phyloP scores from a whole-genome alignment of 1,140 invertebrate species.

The Brachionus rubens region DNA sequence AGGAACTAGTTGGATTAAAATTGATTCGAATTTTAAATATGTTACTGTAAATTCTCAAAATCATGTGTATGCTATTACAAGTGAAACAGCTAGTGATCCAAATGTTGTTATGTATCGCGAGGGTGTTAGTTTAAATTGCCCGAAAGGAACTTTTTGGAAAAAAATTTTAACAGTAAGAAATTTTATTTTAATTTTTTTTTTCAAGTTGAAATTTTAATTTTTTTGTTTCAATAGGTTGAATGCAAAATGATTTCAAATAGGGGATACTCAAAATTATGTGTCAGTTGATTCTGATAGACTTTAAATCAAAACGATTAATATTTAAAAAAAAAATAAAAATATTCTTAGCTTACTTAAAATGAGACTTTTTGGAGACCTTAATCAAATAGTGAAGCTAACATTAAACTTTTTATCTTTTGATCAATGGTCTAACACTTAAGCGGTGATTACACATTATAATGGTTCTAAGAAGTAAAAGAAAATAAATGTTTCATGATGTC shows the following conservation, averaged over 20 bases:
- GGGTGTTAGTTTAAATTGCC: background rate
- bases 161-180: background rate
- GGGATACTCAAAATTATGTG: background rate
- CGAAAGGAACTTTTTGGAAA: constrained; percentile 14
- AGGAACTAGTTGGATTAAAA: constrained; percentile 13
- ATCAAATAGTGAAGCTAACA: too few relatives aligned
- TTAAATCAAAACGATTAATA: background rate
- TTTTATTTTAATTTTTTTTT: background rate
- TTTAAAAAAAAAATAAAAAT: background rate
- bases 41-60: constrained; percentile 19
- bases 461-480: too few relatives aligned
- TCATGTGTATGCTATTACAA: constrained; percentile 36
- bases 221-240: background rate
- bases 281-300: too few relatives aligned
- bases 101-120: constrained; percentile 2
- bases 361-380: too few relatives aligned
- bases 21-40: constrained; percentile 6
- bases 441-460: too few relatives aligned
- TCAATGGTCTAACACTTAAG: too few relatives aligned
- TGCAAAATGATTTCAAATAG: constrained; percentile 37
- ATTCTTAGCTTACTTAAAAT: too few relatives aligned
- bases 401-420: too few relatives aligned
- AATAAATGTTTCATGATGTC: too few relatives aligned
- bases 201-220: background rate
- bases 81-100: constrained; percentile 6